phyloP scores from a whole-genome alignment of 2,113 vertebrate genomes.

The Sinocyclocheilus maitianheensis region DNA sequence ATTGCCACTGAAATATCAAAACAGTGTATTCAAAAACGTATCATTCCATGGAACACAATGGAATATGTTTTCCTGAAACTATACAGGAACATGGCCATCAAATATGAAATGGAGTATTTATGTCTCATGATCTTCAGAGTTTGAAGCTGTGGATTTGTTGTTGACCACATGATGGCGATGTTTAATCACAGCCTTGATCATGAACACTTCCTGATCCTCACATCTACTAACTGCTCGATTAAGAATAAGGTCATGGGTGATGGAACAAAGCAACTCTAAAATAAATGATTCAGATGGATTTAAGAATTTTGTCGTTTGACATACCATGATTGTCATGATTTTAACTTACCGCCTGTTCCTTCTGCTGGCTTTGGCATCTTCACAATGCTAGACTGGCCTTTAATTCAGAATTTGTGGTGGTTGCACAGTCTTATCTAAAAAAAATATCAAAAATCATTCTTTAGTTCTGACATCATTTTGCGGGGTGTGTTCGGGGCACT shows the following conservation, averaged over 20 bases:
- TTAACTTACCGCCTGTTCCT: slow-evolving; percentile 10
- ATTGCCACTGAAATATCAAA: slow-evolving; percentile 66
- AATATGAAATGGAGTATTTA: not conserved
- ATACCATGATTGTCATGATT: not conserved
- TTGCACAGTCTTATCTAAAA: not conserved
- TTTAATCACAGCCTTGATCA: not conserved
- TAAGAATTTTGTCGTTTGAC: not conserved
- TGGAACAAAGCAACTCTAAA: not conserved
- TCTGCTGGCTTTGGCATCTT: slow-evolving; percentile 11
- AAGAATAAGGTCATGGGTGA: not conserved
- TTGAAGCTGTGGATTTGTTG: not conserved
- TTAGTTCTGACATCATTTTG: not conserved
- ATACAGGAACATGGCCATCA: not conserved
- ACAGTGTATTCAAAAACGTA: not conserved
- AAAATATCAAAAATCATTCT: not conserved
- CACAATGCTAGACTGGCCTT: not conserved
- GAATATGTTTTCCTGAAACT: not conserved
- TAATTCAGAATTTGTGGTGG: not conserved
- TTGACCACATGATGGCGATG: slow-evolving; percentile 29
- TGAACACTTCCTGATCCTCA: not conserved
- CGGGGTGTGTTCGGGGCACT: not conserved
- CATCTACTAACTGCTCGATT: not conserved
- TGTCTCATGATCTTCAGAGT: not conserved
- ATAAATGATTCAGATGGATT: not conserved
- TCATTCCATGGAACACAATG: not conserved